Evolutionary conservation across 2,797 vertebrate genomes (phyloP), one percentile per base, ranked within the genome.

Genomic region (Acestrorhynchus altus): DNA sequence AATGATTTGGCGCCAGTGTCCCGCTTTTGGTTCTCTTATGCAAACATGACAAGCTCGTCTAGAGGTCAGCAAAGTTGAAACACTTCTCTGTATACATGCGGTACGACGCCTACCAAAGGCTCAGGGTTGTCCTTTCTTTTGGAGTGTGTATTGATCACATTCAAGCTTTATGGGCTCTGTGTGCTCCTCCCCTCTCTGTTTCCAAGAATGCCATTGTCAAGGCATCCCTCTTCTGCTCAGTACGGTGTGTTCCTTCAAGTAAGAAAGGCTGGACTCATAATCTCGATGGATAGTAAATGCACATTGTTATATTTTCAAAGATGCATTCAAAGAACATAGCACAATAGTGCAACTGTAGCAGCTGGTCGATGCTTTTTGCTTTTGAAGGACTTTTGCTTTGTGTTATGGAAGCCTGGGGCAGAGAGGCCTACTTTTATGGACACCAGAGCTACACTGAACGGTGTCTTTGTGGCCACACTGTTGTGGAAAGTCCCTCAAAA

Each of bases 41-140:
- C 60, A 75, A 61, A 74, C 26, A 74, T 15, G 24, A 44, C 73
- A 75, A 39, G 71, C 70, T 75, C 20, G 16, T 31, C 42, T 61
- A 15, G 52, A 80, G 76, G 72, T 80, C 78, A 71, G 59, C n/a
- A 28, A 59, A 71, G 66, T 73, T 57, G 72, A 75, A 65, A 71
- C 46, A 67, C 72, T 66, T 63, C 72, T 79, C 66, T 40, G 24
- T 28, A 47, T 52, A n/a, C 65, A 18, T 13, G 51, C 1, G 26
- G 59, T 44, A 51, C 46, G 70, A 71, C 15, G 40, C 63, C 59
- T 52, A 35, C 49, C 57, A 54, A 67, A 74, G 42, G 57, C 60
- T 80, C 75, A 74, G 83, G 78, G 78, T 76, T 76, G 51, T 59
- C 64, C 59, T 80, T 84, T 81, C 40, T 79, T 76, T 78, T 56